Base-by-base conservation (phyloP, 2,888 invertebrate genomes). In the Mactromeris polynyma region DNA sequence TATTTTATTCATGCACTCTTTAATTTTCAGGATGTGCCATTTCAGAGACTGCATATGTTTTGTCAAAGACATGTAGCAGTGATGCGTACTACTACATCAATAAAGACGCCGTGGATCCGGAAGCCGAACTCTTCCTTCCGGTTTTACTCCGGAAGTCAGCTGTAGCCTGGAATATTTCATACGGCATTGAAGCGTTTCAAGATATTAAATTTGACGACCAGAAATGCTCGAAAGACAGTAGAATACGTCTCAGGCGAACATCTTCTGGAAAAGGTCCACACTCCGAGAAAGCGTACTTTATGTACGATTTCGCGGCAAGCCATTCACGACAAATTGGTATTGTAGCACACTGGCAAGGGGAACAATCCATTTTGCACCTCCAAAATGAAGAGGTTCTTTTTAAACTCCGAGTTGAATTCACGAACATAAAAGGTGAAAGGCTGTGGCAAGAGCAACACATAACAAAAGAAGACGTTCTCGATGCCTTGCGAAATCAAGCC, bases 81-180 rank as follows among this genome's bases (percentile, higher is more conserved):
- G 95, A 96, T 64, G 95, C 96, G 0, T 95, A 94, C 92, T 95
- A 95, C 89, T 95, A 94, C 92, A 91, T 96, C 2, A 95, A 95
- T 83, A 94, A 94, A 51, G 93, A 93, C 77, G 83, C 92, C 9
- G 90, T 90, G n/a, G 93, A 94, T 79, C 90, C 95, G 31, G 94
- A 95, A 84, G 89, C 94, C 9, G 95, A 95, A 79, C 92, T 96
- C 80, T 94, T 96, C 89, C 94, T 95, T 89, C 96, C 96, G 9
- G 91, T 96, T 31, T 78, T 96, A 69, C 85, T 95, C 79, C 88
- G 95, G 42, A 95, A 95, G 86, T 92, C 94, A 19, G 93, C 94
- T n/a, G 93, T 95, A 11, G 94, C 95, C 0, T 93, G 95, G 92
- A 94, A 93, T 86, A 92, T 96, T 7, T 94, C 94, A 9, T 93